Evolutionary conservation across 2,888 invertebrate species (phyloP).

Genomic region (Tuta absoluta): DNA sequence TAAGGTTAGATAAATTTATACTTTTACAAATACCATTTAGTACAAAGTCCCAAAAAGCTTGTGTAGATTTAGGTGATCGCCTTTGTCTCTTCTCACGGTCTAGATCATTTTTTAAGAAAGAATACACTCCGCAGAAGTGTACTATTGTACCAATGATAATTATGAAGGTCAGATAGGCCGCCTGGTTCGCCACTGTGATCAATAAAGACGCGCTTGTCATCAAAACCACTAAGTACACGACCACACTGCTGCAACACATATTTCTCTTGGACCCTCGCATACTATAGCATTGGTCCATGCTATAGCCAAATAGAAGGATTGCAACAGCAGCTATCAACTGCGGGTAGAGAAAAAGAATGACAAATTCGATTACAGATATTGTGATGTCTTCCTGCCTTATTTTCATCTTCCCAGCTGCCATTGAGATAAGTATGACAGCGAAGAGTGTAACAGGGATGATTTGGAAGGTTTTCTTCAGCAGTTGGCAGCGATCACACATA

Average conservation of each 20-base stretch:
- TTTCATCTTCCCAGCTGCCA: constrained; percentile 43
- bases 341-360: constrained; percentile 55
- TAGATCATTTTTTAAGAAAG: constrained; percentile 45
- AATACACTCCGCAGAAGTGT: constrained; percentile 51
- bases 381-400: constrained; percentile 40
- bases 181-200: constrained; percentile 49
- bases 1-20: not conserved
- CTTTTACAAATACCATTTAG: too few species aligned
- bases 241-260: constrained; percentile 57
- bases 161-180: constrained; percentile 40
- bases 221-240: constrained; percentile 48
- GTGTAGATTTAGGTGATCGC: constrained; percentile 33
- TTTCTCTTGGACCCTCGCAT: constrained; percentile 46
- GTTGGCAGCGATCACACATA: not conserved
- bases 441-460: constrained; percentile 60
- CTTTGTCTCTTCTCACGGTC: constrained; percentile 44
- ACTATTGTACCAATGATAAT: constrained; percentile 42
- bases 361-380: constrained; percentile 51
- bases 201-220: constrained; percentile 48
- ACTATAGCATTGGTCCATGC: constrained; percentile 48
- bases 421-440: constrained; percentile 48
- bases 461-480: constrained; percentile 38
- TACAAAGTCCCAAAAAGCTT: too few species aligned
- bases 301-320: constrained; percentile 51
- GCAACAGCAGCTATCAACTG: constrained; percentile 61